Percentiles rank a stretch among this genome's conserved stretches.
phyloP scores from a whole-genome alignment of 1,140 invertebrate species.

The Drosophila tani region DNA sequence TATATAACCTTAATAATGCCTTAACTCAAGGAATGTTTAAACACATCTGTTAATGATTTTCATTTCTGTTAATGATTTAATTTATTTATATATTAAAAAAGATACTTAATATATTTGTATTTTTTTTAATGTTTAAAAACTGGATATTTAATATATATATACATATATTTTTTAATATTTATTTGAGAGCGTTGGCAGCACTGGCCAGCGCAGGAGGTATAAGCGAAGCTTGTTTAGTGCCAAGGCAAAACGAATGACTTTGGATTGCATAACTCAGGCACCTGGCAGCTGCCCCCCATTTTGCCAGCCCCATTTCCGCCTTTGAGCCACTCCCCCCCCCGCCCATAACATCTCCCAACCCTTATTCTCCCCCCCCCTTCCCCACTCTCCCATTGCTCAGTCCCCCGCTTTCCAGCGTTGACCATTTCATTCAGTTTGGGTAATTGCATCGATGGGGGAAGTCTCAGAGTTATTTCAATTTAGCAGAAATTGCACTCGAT shows the following conservation, averaged over 20 bases:
- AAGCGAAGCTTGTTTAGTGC: conserved; percentile 15
- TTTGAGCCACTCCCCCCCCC: neutral
- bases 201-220: neutral
- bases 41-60: too few relatives aligned
- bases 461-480: conserved; percentile 36
- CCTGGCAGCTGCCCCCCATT: neutral
- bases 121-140: too few relatives aligned
- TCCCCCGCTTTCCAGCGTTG: neutral
- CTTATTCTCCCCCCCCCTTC: too few relatives aligned
- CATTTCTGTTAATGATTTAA: too few relatives aligned
- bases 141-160: neutral
- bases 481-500: conserved; percentile 26
- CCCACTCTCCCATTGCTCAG: neutral
- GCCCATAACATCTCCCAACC: neutral
- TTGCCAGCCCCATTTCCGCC: neutral
- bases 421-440: conserved; percentile 21
- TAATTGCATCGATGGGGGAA: conserved; percentile 30
- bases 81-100: too few relatives aligned
- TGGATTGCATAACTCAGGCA: conserved; percentile 33
- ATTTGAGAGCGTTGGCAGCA: neutral
- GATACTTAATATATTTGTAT: neutral
- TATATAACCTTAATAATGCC: too few relatives aligned
- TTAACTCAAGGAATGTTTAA: too few relatives aligned
- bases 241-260: conserved; percentile 36
- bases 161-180: neutral